Evolutionary conservation across 2,113 vertebrate species (phyloP), one percentile per base, ranked within the genome.

Genomic region (Tragelaphus scriptus): DNA sequence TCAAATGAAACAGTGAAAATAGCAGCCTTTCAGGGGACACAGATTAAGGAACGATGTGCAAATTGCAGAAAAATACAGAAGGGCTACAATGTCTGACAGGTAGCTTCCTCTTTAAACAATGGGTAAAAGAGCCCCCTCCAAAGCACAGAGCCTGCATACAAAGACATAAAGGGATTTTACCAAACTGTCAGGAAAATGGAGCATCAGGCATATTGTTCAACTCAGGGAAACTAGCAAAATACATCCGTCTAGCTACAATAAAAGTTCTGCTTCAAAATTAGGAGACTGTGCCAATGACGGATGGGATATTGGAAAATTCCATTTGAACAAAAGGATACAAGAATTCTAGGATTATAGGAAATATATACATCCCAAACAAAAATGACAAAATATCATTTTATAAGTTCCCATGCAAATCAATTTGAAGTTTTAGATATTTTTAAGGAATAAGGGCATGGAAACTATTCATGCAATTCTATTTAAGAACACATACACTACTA

Each of bases 1-100:
- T 91, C 87, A 96, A 97, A 95, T 95, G 28, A 93, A 95, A 94
- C 30, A 88, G 14, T 59, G 14, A 87, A 88, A 89, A 84, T 6
- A 81, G 9, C 7, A 86, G 25, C 21, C 28, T 96, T 90, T 59
- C 36, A 81, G 8, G 9, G 19, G 9, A 86, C 12, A 59, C 13
- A 94, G 40, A 87, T 59, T 89, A 96, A 92, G 25, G 26, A 92
- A 94, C 56, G 53, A 68, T 21, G 32, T 56, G 14, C 13, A 79
- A 49, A 11, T 40, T 4, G 81, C 59, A 80, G 59, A 96, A 95
- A 94, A 80, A 86, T 92, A 36, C 14, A 92, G 36, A 36, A 51
- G 59, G 59, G 16, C 26, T 81, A 1, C 25, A 28, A 5, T 63
- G 59, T 89, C 47, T 90, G 79, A 88, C 77, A 91, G 36, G 32